Conservation (phyloP, 2,888 invertebrate genomes). For the Plagodis dolabraria region DNA sequence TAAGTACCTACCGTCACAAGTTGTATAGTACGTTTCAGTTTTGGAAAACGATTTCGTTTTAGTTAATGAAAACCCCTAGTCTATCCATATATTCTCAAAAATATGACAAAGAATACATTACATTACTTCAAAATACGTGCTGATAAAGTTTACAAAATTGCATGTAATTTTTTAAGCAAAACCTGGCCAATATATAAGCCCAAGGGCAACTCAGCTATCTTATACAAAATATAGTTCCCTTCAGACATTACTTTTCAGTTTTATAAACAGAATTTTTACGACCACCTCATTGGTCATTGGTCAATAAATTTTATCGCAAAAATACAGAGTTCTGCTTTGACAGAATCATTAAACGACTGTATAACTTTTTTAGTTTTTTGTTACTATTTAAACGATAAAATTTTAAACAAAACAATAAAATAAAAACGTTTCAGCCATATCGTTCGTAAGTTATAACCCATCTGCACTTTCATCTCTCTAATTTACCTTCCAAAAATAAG, state of each 20-base stretch:
- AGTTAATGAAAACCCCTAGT: too few species aligned
- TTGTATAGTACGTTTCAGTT: too few species aligned
- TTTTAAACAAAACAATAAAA: slow-evolving; percentile 25
- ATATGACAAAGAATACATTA: too few species aligned
- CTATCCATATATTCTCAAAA: too few species aligned
- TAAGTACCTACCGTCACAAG: too few species aligned
- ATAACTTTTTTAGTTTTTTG: slow-evolving; percentile 18
- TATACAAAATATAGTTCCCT: slow-evolving; percentile 17
- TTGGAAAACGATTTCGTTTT: too few species aligned
- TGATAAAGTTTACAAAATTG: too few species aligned
- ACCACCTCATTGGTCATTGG: slow-evolving; percentile 26
- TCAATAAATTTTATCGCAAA: slow-evolving; percentile 23
- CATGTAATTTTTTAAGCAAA: too few species aligned
- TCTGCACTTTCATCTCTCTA: slow-evolving; percentile 45
- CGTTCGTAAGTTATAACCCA: slow-evolving; percentile 32
- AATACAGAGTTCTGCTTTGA: slow-evolving; percentile 20
- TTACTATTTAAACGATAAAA: slow-evolving; percentile 18
- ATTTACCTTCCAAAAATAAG: slow-evolving; percentile 62
- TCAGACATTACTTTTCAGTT: slow-evolving; percentile 25
- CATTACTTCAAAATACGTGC: too few species aligned
- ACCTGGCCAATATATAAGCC: too few species aligned
- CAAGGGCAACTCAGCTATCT: too few species aligned
- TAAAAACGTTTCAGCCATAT: slow-evolving; percentile 30
- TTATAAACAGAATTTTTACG: slow-evolving; percentile 31
- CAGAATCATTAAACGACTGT: slow-evolving; percentile 24